Percentiles rank a stretch among this genome's conserved stretches.
Evolutionary conservation across 1,140 invertebrate genomes (phyloP).

Genomic region (Anadara kagoshimensis): DNA sequence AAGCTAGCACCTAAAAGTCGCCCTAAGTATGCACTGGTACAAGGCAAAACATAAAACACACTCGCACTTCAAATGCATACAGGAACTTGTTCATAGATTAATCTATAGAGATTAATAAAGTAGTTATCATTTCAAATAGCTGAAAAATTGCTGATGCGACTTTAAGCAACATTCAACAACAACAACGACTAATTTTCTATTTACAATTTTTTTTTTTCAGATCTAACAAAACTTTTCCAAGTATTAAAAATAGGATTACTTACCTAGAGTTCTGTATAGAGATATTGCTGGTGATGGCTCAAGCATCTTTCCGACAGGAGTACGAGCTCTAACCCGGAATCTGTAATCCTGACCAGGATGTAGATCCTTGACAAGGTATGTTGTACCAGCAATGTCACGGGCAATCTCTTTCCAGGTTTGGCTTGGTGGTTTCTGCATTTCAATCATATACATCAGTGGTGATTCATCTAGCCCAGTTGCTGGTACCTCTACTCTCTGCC

Average conservation of each 20-base stretch:
- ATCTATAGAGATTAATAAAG: too few species aligned
- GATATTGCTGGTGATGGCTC: constrained; percentile 66
- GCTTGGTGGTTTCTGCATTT: constrained; percentile 53
- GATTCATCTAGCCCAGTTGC: constrained; percentile 52
- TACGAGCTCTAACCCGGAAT: constrained; percentile 62
- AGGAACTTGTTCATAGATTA: too few species aligned
- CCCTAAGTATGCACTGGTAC: too few species aligned
- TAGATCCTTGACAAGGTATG: constrained; percentile 59
- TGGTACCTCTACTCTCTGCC: constrained; percentile 64
- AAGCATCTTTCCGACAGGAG: constrained; percentile 49
- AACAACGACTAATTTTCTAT: too few species aligned
- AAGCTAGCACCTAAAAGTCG: too few species aligned
- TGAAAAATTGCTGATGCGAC: too few species aligned
- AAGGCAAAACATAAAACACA: too few species aligned
- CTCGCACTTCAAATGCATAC: too few species aligned
- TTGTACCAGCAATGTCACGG: constrained; percentile 53
- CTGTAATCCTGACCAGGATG: constrained; percentile 62
- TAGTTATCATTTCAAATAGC: too few species aligned
- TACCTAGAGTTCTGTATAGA: constrained; percentile 64
- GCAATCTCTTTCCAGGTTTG: constrained; percentile 64
- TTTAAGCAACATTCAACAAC: too few species aligned
- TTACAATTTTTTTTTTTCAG: too few species aligned
- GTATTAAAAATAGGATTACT: neutral
- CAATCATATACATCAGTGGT: constrained; percentile 64
- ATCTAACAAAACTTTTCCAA: too few species aligned